Conservation (phyloP, 2,113 vertebrate species). For the Psittacula cyanocephala region DNA sequence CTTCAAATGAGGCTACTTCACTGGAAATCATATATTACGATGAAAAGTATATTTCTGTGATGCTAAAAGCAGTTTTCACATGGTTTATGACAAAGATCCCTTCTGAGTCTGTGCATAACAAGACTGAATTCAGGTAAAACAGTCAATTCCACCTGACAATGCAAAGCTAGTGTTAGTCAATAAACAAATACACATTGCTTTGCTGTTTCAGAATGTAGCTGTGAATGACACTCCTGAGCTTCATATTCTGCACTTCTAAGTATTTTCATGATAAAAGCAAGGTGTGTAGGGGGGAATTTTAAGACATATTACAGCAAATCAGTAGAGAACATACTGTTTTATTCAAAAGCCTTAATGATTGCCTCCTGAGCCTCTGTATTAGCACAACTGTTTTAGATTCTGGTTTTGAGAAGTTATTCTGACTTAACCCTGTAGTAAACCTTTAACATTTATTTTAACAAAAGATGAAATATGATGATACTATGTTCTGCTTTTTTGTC, state of each 20-base stretch:
- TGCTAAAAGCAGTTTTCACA: not conserved
- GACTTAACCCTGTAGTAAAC: not conserved
- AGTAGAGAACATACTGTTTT: not conserved
- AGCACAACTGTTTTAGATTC: not conserved
- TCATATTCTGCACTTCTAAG: not conserved
- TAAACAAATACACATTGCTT: not conserved
- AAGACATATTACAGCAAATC: not conserved
- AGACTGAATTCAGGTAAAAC: not conserved
- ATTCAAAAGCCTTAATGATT: not conserved
- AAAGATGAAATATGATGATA: not conserved
- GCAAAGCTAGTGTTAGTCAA: not conserved
- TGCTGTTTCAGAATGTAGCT: not conserved
- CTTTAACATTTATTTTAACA: not conserved
- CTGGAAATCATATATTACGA: not conserved
- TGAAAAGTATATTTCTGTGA: not conserved
- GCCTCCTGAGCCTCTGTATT: not conserved
- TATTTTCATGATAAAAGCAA: not conserved
- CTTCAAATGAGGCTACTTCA: not conserved
- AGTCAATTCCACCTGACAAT: not conserved
- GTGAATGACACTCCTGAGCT: not conserved
- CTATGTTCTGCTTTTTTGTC: not conserved
- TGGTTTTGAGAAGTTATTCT: not conserved
- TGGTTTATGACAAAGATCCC: not conserved
- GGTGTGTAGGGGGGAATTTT: not conserved
- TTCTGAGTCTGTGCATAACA: not conserved